A percentile compares a stretch with the other conserved stretches of the same genome.
phyloP scores from a whole-genome alignment of 1,140 invertebrate species.

The Whitmania pigra region DNA sequence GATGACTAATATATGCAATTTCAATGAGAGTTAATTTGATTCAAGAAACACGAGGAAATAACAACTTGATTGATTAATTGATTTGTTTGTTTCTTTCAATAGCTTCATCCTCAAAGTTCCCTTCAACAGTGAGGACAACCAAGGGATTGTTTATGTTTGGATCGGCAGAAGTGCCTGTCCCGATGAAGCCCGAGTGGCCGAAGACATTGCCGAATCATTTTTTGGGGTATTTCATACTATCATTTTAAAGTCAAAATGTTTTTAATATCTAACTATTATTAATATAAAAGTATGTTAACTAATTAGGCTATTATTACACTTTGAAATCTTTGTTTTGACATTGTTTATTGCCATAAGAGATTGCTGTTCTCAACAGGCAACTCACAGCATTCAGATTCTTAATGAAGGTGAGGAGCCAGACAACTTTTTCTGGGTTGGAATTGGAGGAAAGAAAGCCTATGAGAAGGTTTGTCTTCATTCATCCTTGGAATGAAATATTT shows the following conservation, averaged over 20 bases:
- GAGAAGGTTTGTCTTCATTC: constrained; percentile 47
- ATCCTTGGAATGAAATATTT: neutral
- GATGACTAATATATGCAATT: neutral
- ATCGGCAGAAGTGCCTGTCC: constrained; percentile 74
- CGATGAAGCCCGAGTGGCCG: constrained; percentile 72
- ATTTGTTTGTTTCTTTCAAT: neutral
- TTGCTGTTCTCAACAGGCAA: constrained; percentile 28
- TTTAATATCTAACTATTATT: no score
- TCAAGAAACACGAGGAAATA: neutral
- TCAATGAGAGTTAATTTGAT: neutral
- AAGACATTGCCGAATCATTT: constrained; percentile 86
- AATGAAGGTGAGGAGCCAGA: constrained; percentile 95
- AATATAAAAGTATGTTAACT: no score
- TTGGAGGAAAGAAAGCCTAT: constrained; percentile 83
- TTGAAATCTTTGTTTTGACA: no score
- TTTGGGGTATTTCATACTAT: constrained; percentile 49
- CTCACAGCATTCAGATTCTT: constrained; percentile 47
- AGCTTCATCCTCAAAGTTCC: constrained; percentile 92
- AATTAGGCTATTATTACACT: no score
- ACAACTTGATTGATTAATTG: no score
- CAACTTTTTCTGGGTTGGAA: constrained; percentile 94
- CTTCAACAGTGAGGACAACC: constrained; percentile 69
- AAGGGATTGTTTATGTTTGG: constrained; percentile 95
- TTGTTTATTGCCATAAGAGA: no score
- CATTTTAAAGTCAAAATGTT: no score